Conservation (phyloP, 2,113 vertebrate genomes). For the Corydoras maculifer region DNA sequence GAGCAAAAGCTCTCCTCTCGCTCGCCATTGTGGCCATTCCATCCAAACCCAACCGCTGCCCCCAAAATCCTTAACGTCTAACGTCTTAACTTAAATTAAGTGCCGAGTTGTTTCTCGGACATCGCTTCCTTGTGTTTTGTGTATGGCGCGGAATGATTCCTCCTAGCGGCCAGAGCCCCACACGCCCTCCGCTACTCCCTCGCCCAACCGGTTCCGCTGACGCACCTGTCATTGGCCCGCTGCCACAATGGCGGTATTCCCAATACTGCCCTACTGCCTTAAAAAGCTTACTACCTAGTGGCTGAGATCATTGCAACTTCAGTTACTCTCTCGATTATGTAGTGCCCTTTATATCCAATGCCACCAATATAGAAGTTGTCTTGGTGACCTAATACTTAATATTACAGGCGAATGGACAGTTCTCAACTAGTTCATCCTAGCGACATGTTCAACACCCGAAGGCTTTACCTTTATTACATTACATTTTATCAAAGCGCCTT, state of each 20-base stretch:
- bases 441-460: too few species aligned
- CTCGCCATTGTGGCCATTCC: conserved; percentile 66
- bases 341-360: not conserved
- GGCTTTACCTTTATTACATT: too few species aligned
- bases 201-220: conserved; percentile 33
- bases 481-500: too few species aligned
- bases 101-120: conserved; percentile 38
- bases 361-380: not conserved
- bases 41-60: conserved; percentile 45
- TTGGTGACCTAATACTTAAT: too few species aligned
- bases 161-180: conserved; percentile 60
- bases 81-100: conserved; percentile 23
- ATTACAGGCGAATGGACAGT: too few species aligned
- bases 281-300: not conserved
- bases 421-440: too few species aligned
- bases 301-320: not conserved
- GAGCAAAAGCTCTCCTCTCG: conserved; percentile 83
- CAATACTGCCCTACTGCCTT: not conserved
- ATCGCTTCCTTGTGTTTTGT: conserved; percentile 58
- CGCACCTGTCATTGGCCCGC: conserved; percentile 25
- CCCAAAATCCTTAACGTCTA: conserved; percentile 29
- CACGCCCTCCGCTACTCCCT: not conserved
- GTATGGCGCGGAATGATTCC: conserved; percentile 52
- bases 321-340: not conserved
- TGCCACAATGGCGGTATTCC: not conserved